Evolutionary conservation across 1,140 invertebrate species (phyloP), one percentile per base, ranked within the genome.

Genomic region (Thaumetopoea pityocampa): DNA sequence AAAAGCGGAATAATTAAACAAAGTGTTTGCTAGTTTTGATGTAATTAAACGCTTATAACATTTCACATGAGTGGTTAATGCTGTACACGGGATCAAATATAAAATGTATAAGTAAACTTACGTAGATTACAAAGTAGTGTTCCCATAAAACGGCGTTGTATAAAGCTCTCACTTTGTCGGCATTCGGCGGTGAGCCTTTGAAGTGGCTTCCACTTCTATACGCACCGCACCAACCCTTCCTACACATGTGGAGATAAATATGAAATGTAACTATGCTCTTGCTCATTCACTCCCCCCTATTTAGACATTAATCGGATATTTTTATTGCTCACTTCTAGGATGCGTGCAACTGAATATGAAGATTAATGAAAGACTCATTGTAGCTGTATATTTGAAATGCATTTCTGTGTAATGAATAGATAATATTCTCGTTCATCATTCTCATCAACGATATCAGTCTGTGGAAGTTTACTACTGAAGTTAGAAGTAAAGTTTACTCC

Each of bases 201-300:
- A 82, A 79, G 74, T 79, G 78, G 74, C 51, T 67, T 68, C 62
- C 69, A 74, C 76, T 76, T 70, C 60, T 70, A 54, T 56, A 45
- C 41, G 43, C 51, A 32, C 32, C 50, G 69, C 51, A 32, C 32
- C 50, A 71, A 77, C 72, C 74, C 76, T 70, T 77, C 59, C 41
- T 44, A 59, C 46, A 48, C 53, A 65, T 67, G 48, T 65, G 61
- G 48, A 61, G 67, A 76, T 73, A 73, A 71, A 56, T 52, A 58
- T 73, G 53, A 67, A 52, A 40, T 41, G 35, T 45, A 42, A 51
- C 57, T 52, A 51, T 53, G 33, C 45, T 38, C 46, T 40, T 20
- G 16, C 34, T 22, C n/a, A 17, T 27, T 20, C 20, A 35, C 23
- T 45, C 35, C 40, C 38, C 37, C 36, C 41, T 49, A 45, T 46